A percentile compares a stretch with the other conserved stretches of the same genome.
Evolutionary conservation across 2,888 invertebrate genomes (phyloP).

Genomic region (Cosmia trapezina): DNA sequence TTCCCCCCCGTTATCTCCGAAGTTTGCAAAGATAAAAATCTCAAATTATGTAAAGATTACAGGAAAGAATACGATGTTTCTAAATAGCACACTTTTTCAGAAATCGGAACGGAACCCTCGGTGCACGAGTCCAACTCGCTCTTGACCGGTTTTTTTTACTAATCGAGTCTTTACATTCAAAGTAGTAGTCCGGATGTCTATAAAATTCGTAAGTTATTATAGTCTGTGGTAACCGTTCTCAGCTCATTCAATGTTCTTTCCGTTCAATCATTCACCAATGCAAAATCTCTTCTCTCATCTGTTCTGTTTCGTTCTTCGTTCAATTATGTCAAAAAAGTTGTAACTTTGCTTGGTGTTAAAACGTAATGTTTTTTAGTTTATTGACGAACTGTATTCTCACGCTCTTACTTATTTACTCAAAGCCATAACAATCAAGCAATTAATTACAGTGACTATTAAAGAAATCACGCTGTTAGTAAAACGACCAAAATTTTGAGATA

Average conservation of each 20-base stretch:
- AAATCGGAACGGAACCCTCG: too few species aligned
- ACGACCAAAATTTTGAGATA: slow-evolving; percentile 51
- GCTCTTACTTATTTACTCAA: slow-evolving; percentile 61
- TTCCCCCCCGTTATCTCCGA: too few species aligned
- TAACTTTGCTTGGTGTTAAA: slow-evolving; percentile 59
- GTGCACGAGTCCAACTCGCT: too few species aligned
- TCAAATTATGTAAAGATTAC: too few species aligned
- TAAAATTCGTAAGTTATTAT: not conserved
- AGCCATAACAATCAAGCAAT: slow-evolving; percentile 44
- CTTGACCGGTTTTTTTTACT: too few species aligned
- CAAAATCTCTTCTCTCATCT: not conserved
- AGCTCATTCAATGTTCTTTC: not conserved
- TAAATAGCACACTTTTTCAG: too few species aligned
- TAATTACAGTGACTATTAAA: slow-evolving; percentile 37
- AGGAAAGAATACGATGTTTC: too few species aligned
- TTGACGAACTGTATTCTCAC: slow-evolving; percentile 65
- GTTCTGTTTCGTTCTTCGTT: slow-evolving; percentile 23
- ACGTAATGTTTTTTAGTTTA: slow-evolving; percentile 63
- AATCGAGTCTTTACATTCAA: too few species aligned
- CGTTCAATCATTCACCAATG: slow-evolving; percentile 16
- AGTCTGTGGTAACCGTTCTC: slow-evolving; percentile 25
- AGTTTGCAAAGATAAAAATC: too few species aligned
- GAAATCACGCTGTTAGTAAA: slow-evolving; percentile 22
- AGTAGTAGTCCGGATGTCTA: too few species aligned
- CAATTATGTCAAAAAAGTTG: slow-evolving; percentile 67